Conservation (phyloP, 2,113 vertebrate genomes). For the Actinemys pallida region DNA sequence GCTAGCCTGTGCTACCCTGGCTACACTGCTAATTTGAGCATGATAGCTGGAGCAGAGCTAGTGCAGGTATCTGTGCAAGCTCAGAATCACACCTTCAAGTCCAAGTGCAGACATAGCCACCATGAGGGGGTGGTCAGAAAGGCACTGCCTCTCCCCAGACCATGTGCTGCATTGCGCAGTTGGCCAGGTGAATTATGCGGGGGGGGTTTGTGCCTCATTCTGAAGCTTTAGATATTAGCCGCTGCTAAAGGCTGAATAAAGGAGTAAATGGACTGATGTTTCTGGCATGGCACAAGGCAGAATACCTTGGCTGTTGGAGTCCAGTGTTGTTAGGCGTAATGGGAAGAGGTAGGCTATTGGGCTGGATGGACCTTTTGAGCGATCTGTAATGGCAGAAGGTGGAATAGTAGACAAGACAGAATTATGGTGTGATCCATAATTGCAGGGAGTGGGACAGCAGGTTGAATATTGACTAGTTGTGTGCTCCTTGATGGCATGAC, state of each 20-base stretch:
- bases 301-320: not conserved
- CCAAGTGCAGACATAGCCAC: not conserved
- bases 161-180: not conserved
- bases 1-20: too few species aligned
- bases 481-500: not conserved
- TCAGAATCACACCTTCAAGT: not conserved
- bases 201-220: not conserved
- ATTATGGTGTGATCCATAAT: rapidly evolving
- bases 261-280: not conserved
- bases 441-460: not conserved
- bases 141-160: not conserved
- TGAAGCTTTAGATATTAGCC: not conserved
- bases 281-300: not conserved
- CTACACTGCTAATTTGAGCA: too few species aligned
- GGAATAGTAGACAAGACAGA: not conserved
- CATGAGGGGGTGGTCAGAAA: not conserved
- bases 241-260: not conserved
- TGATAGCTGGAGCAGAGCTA: too few species aligned
- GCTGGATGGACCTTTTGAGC: not conserved
- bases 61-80: not conserved
- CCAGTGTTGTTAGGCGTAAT: not conserved
- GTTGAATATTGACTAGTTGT: not conserved
- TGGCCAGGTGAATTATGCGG: not conserved
- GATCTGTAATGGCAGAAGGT: not conserved
- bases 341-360: not conserved